These are phyloP conservation scores for Villa cingulata DNA, from an alignment of 2,888 invertebrate species.

Conservation along the genomic window DNA sequence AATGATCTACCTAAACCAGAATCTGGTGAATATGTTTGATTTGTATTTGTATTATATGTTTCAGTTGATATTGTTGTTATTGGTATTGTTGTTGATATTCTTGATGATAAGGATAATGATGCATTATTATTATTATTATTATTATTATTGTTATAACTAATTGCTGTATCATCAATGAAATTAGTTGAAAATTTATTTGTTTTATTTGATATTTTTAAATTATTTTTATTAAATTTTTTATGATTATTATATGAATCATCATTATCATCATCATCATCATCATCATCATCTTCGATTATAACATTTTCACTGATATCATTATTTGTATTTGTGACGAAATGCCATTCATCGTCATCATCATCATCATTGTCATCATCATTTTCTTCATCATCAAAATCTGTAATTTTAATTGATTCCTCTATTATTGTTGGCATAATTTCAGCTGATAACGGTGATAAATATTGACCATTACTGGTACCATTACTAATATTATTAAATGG, in stretches of 20 bases:
- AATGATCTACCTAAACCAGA: constrained; percentile 25
- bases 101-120: not conserved
- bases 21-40: constrained; percentile 20
- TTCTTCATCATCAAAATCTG: constrained; percentile 6
- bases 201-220: not conserved
- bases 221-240: too few species aligned
- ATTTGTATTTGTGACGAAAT: constrained; percentile 13
- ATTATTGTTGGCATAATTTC: constrained; percentile 1
- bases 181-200: not conserved
- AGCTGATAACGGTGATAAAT: constrained; percentile 3
- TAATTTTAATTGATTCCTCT: constrained; percentile 5
- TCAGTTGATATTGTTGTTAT: constrained; percentile 14
- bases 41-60: constrained; percentile 10
- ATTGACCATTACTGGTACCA: not conserved
- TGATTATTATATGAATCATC: not conserved
- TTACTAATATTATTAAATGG: not conserved
- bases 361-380: constrained; percentile 17
- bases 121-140: too few species aligned
- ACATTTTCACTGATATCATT: constrained; percentile 5
- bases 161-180: not conserved
- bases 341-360: constrained; percentile 17
- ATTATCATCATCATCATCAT: constrained; percentile 1
- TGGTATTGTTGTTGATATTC: not conserved
- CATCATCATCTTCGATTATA: constrained; percentile 3
- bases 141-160: not conserved